Base-by-base conservation (phyloP, 2,888 invertebrate genomes). In the Sisyra nigra region DNA sequence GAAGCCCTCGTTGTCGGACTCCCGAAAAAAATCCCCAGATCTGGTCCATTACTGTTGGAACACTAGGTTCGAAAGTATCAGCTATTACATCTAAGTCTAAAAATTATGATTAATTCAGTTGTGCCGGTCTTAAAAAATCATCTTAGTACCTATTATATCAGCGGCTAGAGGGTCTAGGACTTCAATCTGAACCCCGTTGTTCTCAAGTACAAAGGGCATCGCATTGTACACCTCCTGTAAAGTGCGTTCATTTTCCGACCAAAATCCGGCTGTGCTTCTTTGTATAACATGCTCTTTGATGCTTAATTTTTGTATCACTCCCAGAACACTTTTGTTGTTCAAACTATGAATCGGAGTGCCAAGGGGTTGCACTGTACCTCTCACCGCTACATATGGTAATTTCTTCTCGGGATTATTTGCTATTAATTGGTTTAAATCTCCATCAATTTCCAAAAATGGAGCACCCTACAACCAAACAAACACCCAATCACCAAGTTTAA, bases 1-100 rank as follows among this genome's bases (percentile, higher is more conserved):
- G 88, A 15, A 88, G 65, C 0, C 91, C 91, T 47, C 84, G 74
- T 55, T 84, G 83, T 1, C 83, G 69, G 13, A 87, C 77, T 13
- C 89, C 88, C 51, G 80, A 79, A 55, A 91, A 79, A 59, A 87
- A 85, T 2, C 87, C 87, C 73, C 87, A 81, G 15, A 89, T 69
- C 53, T 83, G 80, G 60, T 87, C 83, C 47, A 83, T 75, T 35
- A 87, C 69, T 7, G 79, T 78, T 2, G 81, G 73, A 1, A 76
- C 72, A 52, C 78, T 77, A 0, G 86, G 83, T 55, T 84, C 80
- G 58, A 87, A 91, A 47, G 79, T 75, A 60, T 86, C 85, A 34
- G 84, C 80, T 49, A 89, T 79, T 1, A 82, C 78, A 53, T 87
- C 86, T 68, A 91, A 69, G 53, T 86, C 83, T 63, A 33, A 42